These are phyloP conservation scores for Pantherophis vulpinus DNA, from an alignment of 2,797 vertebrate genomes.

Conservation along the genomic window DNA sequence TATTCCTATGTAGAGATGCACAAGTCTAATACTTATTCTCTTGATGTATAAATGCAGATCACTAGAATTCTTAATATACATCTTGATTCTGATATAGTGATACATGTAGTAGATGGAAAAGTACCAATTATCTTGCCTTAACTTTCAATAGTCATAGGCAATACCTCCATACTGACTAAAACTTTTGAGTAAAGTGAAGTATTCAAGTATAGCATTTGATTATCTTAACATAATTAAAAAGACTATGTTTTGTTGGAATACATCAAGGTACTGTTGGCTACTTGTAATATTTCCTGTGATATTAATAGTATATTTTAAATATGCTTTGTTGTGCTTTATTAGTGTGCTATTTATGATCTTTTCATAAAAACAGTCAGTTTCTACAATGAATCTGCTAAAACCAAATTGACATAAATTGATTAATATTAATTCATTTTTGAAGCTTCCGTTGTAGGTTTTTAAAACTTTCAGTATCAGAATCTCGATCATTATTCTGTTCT, in stretches of 20 bases:
- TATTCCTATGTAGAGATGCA: neutral
- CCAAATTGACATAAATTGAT: conserved; percentile 22
- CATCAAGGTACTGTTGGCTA: conserved; percentile 18
- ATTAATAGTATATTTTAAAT: conserved; percentile 40
- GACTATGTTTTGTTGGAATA: neutral
- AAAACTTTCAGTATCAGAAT: conserved; percentile 4
- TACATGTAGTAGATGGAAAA: neutral
- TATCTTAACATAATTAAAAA: neutral
- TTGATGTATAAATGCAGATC: neutral
- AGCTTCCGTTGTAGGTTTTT: conserved; percentile 27
- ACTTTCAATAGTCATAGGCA: neutral
- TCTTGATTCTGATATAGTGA: neutral
- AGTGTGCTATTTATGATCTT: conserved; percentile 48
- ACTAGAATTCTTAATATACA: neutral
- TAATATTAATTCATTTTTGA: conserved; percentile 19
- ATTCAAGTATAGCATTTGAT: neutral
- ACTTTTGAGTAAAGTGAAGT: neutral
- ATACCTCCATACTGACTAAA: neutral
- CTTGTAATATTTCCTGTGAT: conserved; percentile 32
- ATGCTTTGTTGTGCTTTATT: conserved; percentile 33
- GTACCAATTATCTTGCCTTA: neutral
- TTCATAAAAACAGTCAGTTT: conserved; percentile 40
- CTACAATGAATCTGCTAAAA: conserved; percentile 33
- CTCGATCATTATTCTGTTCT: neutral
- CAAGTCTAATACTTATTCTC: neutral